A percentile compares a stretch with the other conserved stretches of the same genome.
Conservation (phyloP, 1,140 invertebrate genomes). For the Drosophila trapezifrons region DNA sequence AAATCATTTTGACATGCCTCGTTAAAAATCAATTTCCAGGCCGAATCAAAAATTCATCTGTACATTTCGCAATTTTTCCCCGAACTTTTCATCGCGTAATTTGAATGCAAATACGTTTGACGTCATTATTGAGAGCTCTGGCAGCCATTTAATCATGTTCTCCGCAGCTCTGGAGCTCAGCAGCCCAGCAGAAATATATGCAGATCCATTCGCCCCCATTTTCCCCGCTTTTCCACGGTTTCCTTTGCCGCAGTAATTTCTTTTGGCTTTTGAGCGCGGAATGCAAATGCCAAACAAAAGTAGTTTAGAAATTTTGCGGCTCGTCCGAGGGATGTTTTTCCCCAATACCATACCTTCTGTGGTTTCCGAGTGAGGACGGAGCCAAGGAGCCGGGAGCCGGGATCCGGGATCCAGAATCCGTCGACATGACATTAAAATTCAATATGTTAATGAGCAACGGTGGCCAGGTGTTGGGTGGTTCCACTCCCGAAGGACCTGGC, state of each 20-base stretch:
- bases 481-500: conserved; percentile 14
- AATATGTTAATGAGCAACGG: conserved; percentile 73
- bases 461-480: conserved; percentile 52
- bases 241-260: conserved; percentile 58
- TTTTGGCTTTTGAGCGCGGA: conserved; percentile 48
- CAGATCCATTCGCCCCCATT: conserved; percentile 47
- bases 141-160: conserved; percentile 68
- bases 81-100: conserved; percentile 47
- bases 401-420: conserved; percentile 9
- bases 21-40: conserved; percentile 59
- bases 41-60: conserved; percentile 42
- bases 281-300: conserved; percentile 72
- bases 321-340: conserved; percentile 60
- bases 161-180: conserved; percentile 35
- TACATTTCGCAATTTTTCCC: conserved; percentile 29
- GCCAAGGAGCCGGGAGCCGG: not conserved
- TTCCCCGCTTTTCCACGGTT: conserved; percentile 8
- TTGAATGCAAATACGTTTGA: conserved; percentile 66
- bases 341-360: conserved; percentile 15
- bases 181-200: conserved; percentile 62
- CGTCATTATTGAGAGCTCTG: conserved; percentile 59
- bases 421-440: conserved; percentile 74
- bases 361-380: conserved; percentile 25
- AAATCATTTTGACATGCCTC: conserved; percentile 35
- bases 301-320: conserved; percentile 73